Base-by-base conservation (phyloP, 2,113 vertebrate genomes). In the Caranx ignobilis region DNA sequence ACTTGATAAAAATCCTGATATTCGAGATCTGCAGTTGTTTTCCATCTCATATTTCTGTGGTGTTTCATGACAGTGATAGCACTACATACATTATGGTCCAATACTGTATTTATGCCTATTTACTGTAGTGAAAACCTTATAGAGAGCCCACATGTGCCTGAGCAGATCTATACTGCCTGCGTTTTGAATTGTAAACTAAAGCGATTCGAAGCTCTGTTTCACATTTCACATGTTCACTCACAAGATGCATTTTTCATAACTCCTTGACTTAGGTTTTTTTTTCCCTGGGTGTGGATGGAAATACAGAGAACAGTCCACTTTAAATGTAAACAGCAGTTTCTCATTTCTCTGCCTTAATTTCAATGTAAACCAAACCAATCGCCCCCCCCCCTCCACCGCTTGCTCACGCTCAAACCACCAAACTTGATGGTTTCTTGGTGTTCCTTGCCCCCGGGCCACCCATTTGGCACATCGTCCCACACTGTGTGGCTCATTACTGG, bases 371-470 rank as follows among this genome's bases (percentile, higher is more conserved):
- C 88, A 88, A 92, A 90, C 80, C 87, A 79, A 87, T 82, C 71
- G 48, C 85, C 78, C 85, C 78, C 88, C 83, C 84, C 26, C 26
- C 26, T 26, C 26, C 26, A 26, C 26, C 26, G 26, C 26, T 26
- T 62, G 79, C 89, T 87, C 48, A n/a, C 4, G 9, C 84, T 89
- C 85, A 88, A 92, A 93, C 89, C 93, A 88, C 91, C 91, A 83
- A 83, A 93, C 90, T 92, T 92, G 92, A 93, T 92, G 91, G 91
- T 93, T 93, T 93, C 89, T 92, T 90, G 87, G 90, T 92, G 90
- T 93, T 92, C 91, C 92, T 92, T 66, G 88, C 90, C 89, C 62
- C 62, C 60, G 7, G 88, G 92, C 84, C 67, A 79, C 81, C 79
- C 85, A 75, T 90, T 92, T 90, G 90, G 90, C 85, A 87, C 80